Evolutionary conservation across 2,797 vertebrate genomes (phyloP), one percentile per base, ranked within the genome.

Genomic region (Muraenolepis orangiensis): DNA sequence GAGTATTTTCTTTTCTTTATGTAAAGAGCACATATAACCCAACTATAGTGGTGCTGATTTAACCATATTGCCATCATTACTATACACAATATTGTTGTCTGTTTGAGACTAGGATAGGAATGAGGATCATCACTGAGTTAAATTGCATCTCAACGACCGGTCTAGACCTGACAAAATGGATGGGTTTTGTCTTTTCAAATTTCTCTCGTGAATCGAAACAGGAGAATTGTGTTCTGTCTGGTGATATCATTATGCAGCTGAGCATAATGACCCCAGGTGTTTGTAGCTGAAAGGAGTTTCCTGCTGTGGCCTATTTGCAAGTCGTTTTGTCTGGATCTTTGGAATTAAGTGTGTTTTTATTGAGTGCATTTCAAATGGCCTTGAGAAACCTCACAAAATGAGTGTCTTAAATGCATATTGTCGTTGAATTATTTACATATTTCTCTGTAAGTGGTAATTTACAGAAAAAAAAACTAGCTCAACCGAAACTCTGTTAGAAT

Each of bases 1-100:
- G 83, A 96, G 97, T 95, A 66, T 71, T 67, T 13, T 73, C 70
- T 70, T 5, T n/a, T n/a, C 51, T 38, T 2, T 11, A 11, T 57
- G 18, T 67, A 20, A 67, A 18, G 13, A 29, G 28, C 66, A 29
- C 66, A 31, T 67, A 29, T 28, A 29, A 29, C 66, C 23, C 66
- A 67, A 61, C 8, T 67, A 31, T 67, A 8, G 26, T 67, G 30
- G 11, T 29, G 26, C 29, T 30, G 29, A 28, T 67, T 30, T 30
- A 18, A 67, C 0, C 66, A 67, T 67, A 29, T 67, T 31, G 14
- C 26, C 28, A 67, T 30, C n/a, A 26, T 13, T 3, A 23, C 51
- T 20, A 61, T 20, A 40, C 38, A 40, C n/a, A n/a, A n/a, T n/a
- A 14, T 16, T 46, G 40, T 46, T 16, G 16, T 46, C 40, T 16